phyloP scores from a whole-genome alignment of 2,113 vertebrate species.

The Hyla sarda region DNA sequence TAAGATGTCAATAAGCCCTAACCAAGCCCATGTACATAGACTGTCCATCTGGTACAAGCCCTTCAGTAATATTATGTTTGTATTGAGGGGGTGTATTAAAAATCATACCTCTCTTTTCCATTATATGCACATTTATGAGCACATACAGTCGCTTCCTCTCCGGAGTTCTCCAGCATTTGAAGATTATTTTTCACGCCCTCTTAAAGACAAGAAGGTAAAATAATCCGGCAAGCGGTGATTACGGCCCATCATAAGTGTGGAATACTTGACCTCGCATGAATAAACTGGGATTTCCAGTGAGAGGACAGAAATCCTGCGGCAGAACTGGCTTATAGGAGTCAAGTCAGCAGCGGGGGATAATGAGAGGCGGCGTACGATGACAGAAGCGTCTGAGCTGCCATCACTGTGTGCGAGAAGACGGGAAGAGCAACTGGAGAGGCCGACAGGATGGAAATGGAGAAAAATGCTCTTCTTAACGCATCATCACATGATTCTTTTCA shows the following conservation, averaged over 20 bases:
- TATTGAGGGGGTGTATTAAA: not conserved
- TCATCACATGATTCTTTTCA: not conserved
- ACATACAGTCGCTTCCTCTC: not conserved
- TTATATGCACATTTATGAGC: not conserved
- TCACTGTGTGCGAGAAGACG: not conserved
- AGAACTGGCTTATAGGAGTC: not conserved
- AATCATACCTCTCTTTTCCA: not conserved
- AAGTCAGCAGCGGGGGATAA: conserved; percentile 26
- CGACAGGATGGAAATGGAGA: not conserved
- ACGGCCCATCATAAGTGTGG: not conserved
- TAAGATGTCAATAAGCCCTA: no score
- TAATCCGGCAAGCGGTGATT: not conserved
- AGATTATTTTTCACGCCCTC: not conserved
- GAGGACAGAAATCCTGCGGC: not conserved
- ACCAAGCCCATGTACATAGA: no score
- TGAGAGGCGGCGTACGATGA: not conserved
- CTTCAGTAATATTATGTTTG: no score
- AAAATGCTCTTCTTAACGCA: no score
- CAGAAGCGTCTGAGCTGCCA: conserved; percentile 6
- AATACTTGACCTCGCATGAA: conserved; percentile 14
- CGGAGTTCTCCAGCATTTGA: not conserved
- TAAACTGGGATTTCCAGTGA: not conserved
- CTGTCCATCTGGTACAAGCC: no score
- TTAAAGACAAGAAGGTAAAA: not conserved
- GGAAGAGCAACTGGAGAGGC: not conserved